These are phyloP conservation scores for Taurulus bubalis DNA, from an alignment of 2,113 vertebrate genomes.

Conservation along the genomic window DNA sequence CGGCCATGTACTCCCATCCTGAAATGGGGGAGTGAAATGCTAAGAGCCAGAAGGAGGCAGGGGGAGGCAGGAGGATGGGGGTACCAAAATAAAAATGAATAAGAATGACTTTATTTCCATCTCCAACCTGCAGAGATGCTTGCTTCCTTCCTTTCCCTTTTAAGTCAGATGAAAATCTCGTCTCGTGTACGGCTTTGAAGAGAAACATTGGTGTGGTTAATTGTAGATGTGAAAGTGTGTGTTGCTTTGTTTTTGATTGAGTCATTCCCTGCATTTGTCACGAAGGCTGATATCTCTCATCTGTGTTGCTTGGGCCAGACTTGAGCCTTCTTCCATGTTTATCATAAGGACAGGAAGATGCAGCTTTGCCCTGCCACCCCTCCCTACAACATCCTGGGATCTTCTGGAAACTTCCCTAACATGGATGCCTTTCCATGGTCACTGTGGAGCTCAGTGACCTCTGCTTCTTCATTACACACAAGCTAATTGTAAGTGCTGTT, in stretches of 20 bases:
- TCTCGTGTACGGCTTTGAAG: conserved; percentile 62
- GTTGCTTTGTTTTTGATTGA: conserved; percentile 78
- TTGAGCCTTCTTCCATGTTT: conserved; percentile 72
- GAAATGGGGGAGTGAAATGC: conserved; percentile 79
- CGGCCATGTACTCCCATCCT: conserved; percentile 86
- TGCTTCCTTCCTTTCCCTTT: conserved; percentile 81
- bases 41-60: conserved; percentile 64
- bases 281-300: conserved; percentile 75
- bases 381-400: conserved; percentile 78
- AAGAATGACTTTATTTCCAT: conserved; percentile 80
- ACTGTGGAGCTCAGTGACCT: conserved; percentile 55
- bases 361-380: conserved; percentile 69
- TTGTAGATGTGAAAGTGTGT: conserved; percentile 79
- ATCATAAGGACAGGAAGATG: conserved; percentile 78
- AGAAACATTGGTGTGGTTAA: conserved; percentile 63
- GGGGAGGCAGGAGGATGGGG: conserved; percentile 57
- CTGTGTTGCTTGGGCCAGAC: conserved; percentile 63
- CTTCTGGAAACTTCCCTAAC: conserved; percentile 67
- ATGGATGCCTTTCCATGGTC: conserved; percentile 52
- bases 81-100: conserved; percentile 81
- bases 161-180: conserved; percentile 77
- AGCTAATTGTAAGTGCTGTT: background rate
- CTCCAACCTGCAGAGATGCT: conserved; percentile 73
- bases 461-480: background rate
- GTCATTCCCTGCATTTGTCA: conserved; percentile 74